Conservation (phyloP, 2,888 invertebrate species). For the Odontocolon sp. region DNA sequence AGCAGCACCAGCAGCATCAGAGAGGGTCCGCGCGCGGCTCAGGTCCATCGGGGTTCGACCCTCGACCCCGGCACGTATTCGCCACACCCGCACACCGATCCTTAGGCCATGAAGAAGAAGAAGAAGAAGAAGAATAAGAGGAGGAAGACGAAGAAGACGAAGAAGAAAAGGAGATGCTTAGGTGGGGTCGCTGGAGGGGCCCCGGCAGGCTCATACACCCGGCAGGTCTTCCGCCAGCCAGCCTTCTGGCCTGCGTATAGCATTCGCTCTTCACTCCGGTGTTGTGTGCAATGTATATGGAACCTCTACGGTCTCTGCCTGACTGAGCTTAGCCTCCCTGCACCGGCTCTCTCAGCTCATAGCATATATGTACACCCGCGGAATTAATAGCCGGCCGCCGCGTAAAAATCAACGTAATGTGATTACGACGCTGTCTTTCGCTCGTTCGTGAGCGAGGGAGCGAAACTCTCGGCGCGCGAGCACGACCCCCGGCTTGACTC, state of each 20-base stretch:
- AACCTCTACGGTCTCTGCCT: slow-evolving; percentile 37
- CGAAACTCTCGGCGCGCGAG: slow-evolving; percentile 63
- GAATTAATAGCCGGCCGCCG: slow-evolving; percentile 79
- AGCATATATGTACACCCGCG: slow-evolving; percentile 72
- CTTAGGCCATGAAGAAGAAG: slow-evolving; percentile 68
- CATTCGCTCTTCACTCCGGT: slow-evolving; percentile 41
- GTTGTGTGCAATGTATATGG: slow-evolving; percentile 35
- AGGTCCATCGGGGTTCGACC: slow-evolving; percentile 77
- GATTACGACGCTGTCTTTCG: slow-evolving; percentile 78
- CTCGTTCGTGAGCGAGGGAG: slow-evolving; percentile 70
- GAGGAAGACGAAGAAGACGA: slow-evolving; percentile 38
- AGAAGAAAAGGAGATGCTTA: slow-evolving; percentile 68
- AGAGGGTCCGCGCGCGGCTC: slow-evolving; percentile 58
- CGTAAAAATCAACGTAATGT: slow-evolving; percentile 78
- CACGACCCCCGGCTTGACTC: slow-evolving; percentile 39
- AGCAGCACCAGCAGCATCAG: slow-evolving; percentile 40
- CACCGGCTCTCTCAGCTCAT: slow-evolving; percentile 33
- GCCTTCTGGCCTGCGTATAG: slow-evolving; percentile 46
- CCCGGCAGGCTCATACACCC: slow-evolving; percentile 57
- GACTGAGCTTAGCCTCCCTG: slow-evolving; percentile 35
- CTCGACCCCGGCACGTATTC: slow-evolving; percentile 80
- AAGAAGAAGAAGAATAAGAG: slow-evolving; percentile 35
- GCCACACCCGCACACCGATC: slow-evolving; percentile 80
- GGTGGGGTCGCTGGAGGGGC: slow-evolving; percentile 72
- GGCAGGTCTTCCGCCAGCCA: slow-evolving; percentile 55